Percentiles rank a stretch among this genome's conserved stretches.
Evolutionary conservation across 2,113 vertebrate species (phyloP).

Genomic region (Scalopus aquaticus): DNA sequence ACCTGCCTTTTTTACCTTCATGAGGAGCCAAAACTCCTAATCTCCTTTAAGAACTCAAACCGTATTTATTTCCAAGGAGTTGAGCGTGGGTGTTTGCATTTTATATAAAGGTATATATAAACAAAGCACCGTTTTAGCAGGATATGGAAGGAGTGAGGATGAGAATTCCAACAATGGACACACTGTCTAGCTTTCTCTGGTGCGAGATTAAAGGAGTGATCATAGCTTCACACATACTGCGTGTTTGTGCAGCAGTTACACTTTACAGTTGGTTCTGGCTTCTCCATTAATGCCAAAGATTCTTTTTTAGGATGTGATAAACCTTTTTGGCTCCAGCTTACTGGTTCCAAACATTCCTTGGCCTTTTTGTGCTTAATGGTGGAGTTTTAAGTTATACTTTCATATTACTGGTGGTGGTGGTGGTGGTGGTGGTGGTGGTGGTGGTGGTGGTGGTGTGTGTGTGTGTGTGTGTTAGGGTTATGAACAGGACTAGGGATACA

Average conservation of each 20-base stretch:
- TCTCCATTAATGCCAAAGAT: constrained; percentile 54
- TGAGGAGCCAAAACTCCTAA: constrained; percentile 36
- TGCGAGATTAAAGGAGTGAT: constrained; percentile 47
- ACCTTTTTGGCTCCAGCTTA: constrained; percentile 60
- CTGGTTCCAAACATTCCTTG: constrained; percentile 70
- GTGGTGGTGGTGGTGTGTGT: background rate
- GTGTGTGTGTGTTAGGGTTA: background rate
- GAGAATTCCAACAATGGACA: constrained; percentile 51
- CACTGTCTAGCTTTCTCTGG: constrained; percentile 53
- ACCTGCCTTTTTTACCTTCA: background rate
- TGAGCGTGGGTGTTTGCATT: constrained; percentile 24
- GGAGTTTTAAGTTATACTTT: constrained; percentile 34
- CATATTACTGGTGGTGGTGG: background rate
- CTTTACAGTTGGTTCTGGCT: constrained; percentile 53
- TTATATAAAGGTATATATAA: constrained; percentile 8
- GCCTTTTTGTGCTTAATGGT: constrained; percentile 56
- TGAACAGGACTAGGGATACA: background rate
- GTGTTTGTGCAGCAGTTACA: constrained; percentile 46
- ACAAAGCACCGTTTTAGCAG: constrained; percentile 43
- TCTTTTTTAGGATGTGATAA: constrained; percentile 47
- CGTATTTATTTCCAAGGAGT: constrained; percentile 28
- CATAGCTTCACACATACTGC: constrained; percentile 29
- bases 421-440: background rate
- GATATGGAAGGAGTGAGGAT: background rate
- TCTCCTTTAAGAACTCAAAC: constrained; percentile 25